phyloP scores from a whole-genome alignment of 1,140 invertebrate genomes.

The Trachymyrmex cornetzi region DNA sequence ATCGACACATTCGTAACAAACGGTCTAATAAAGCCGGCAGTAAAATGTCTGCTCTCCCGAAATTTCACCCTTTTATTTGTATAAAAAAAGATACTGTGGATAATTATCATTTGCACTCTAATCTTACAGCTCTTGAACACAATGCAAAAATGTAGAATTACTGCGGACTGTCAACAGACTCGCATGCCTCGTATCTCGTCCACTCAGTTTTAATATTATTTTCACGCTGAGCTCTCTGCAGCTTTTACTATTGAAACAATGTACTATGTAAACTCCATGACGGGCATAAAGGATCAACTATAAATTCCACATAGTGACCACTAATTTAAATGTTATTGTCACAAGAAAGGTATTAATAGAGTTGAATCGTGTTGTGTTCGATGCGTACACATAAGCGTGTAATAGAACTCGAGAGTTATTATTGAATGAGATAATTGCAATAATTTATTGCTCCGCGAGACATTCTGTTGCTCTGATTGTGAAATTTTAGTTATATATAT shows the following conservation, averaged over 20 bases:
- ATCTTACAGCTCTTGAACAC: neutral
- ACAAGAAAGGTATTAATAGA: conserved; percentile 59
- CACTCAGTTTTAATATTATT: neutral
- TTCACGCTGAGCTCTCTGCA: neutral
- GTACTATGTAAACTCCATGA: neutral
- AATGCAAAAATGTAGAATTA: neutral
- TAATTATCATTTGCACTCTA: conserved; percentile 12
- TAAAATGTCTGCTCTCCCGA: neutral
- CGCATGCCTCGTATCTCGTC: neutral
- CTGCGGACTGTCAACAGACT: neutral
- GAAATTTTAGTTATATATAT: conserved; percentile 62
- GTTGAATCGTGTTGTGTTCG: conserved; percentile 27
- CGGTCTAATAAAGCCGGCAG: conserved; percentile 6
- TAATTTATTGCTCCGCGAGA: conserved; percentile 60
- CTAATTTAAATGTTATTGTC: conserved; percentile 39
- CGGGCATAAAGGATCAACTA: neutral
- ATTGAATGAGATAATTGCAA: conserved; percentile 63
- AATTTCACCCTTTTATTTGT: neutral
- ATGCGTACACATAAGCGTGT: neutral
- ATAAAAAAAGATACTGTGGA: neutral
- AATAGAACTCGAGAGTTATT: conserved; percentile 66
- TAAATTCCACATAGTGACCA: neutral
- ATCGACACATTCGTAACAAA: conserved; percentile 41
- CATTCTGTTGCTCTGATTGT: conserved; percentile 30
- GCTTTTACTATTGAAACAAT: neutral